phyloP scores from a whole-genome alignment of 2,113 vertebrate species.

The Capreolus pygargus region DNA sequence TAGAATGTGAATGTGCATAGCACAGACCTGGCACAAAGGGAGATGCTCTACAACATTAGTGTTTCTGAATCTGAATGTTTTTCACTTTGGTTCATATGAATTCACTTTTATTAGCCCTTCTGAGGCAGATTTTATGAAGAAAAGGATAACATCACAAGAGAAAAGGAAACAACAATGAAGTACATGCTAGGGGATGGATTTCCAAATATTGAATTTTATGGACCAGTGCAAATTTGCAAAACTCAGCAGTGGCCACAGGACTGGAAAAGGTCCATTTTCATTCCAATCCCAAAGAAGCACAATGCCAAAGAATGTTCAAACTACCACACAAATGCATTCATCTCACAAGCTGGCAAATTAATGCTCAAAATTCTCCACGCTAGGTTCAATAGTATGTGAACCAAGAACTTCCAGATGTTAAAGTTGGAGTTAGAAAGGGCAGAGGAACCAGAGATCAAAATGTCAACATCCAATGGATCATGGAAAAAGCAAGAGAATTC shows the following conservation, averaged over 20 bases:
- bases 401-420: background rate
- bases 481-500: background rate
- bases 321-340: background rate
- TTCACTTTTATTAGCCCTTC: background rate
- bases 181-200: background rate
- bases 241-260: background rate
- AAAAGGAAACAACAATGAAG: background rate
- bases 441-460: background rate
- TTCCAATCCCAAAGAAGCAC: background rate
- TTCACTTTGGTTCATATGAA: slow-evolving; percentile 1
- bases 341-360: background rate
- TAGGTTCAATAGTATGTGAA: background rate
- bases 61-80: background rate
- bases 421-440: background rate
- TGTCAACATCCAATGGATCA: background rate
- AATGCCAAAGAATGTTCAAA: background rate
- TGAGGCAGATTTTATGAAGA: background rate
- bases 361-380: background rate
- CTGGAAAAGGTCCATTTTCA: background rate
- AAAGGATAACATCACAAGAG: background rate
- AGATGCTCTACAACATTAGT: background rate
- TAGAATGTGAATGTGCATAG: background rate
- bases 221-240: background rate
- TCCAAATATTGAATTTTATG: slow-evolving; percentile 22
- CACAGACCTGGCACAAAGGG: background rate